A percentile compares a stretch with the other conserved stretches of the same genome.
Conservation (phyloP, 1,140 invertebrate species). For the Drosophila teissieri region DNA sequence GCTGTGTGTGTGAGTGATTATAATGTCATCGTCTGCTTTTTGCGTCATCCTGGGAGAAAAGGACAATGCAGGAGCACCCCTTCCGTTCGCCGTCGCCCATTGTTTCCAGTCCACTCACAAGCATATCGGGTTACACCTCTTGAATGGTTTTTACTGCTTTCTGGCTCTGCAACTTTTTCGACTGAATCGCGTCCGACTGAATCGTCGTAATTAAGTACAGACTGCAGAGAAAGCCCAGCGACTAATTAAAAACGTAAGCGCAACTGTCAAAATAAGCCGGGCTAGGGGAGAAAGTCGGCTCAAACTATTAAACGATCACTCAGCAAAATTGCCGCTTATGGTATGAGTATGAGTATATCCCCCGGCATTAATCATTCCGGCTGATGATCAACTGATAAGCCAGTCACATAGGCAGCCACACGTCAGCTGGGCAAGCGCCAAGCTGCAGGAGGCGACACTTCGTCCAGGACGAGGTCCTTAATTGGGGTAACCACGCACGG, state of each 20-base stretch:
- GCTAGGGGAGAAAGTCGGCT: constrained; percentile 48
- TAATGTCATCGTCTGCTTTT: constrained; percentile 70
- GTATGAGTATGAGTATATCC: constrained; percentile 4
- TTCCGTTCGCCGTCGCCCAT: constrained; percentile 45
- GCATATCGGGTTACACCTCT: constrained; percentile 73
- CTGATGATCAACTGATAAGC: constrained; percentile 66
- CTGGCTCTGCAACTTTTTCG: constrained; percentile 10
- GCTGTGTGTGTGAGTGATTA: constrained; percentile 61
- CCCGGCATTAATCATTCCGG: constrained; percentile 61
- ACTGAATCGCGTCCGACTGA: not conserved
- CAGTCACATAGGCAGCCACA: constrained; percentile 71
- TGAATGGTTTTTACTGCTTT: constrained; percentile 50
- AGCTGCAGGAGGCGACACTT: constrained; percentile 79
- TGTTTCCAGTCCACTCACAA: constrained; percentile 73
- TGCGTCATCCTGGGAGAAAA: constrained; percentile 61
- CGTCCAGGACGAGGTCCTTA: constrained; percentile 42
- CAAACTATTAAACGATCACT: constrained; percentile 68
- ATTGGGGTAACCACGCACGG: constrained; percentile 50
- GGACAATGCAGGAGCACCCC: constrained; percentile 64
- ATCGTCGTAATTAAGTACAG: constrained; percentile 61
- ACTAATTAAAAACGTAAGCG: constrained; percentile 72
- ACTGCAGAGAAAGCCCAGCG: constrained; percentile 24
- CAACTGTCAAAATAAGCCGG: constrained; percentile 57
- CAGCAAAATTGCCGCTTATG: constrained; percentile 39
- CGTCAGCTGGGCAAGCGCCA: constrained; percentile 79